A percentile compares a stretch with the other conserved stretches of the same genome.
Conservation (phyloP, 2,888 invertebrate species). For the Orthonychiurus folsomi region DNA sequence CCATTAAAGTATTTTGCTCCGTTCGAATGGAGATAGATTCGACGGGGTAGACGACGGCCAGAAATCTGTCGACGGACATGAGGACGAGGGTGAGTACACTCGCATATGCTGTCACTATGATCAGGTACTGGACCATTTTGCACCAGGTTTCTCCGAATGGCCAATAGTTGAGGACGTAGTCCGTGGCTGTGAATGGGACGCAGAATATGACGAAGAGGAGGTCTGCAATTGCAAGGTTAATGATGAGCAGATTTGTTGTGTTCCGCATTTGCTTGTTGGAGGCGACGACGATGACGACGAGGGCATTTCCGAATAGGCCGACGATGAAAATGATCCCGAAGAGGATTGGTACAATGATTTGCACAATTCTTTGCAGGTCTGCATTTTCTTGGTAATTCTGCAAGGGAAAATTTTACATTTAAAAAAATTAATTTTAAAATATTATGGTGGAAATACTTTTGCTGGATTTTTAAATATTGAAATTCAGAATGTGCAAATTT, state of each 20-base stretch:
- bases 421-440: too few species aligned
- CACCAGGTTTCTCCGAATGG: constrained; percentile 84
- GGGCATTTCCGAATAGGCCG: constrained; percentile 75
- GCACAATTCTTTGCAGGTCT: constrained; percentile 54
- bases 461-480: too few species aligned
- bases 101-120: constrained; percentile 84
- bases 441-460: too few species aligned
- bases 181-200: constrained; percentile 86
- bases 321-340: constrained; percentile 78
- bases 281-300: constrained; percentile 79
- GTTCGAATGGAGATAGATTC: constrained; percentile 75
- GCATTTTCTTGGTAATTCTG: constrained; percentile 40
- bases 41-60: constrained; percentile 89
- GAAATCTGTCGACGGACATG: constrained; percentile 81
- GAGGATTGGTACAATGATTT: constrained; percentile 65
- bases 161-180: constrained; percentile 79
- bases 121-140: constrained; percentile 80
- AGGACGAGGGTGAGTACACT: constrained; percentile 87
- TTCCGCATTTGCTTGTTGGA: constrained; percentile 86
- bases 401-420: constrained; percentile 5
- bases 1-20: constrained; percentile 67
- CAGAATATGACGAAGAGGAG: constrained; percentile 85
- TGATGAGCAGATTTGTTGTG: constrained; percentile 83
- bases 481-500: too few species aligned
- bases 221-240: constrained; percentile 82